Evolutionary conservation across 1,140 invertebrate species (phyloP).

Genomic region (Bathynomus jamesi): DNA sequence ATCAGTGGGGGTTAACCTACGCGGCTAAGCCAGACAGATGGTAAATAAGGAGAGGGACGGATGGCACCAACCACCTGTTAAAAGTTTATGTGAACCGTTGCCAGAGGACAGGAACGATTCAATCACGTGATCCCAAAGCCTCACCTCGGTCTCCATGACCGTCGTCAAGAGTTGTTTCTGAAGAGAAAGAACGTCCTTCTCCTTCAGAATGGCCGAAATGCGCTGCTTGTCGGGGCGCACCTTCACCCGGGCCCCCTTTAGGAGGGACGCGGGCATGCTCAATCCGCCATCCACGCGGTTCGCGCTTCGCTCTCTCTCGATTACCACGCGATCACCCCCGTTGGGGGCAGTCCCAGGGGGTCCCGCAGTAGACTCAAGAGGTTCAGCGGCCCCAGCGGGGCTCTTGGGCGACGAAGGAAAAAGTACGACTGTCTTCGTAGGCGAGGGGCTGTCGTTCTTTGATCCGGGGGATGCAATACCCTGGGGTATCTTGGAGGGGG

Average conservation of each 20-base stretch:
- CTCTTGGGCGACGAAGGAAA: not conserved
- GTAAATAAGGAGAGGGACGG: too few species aligned
- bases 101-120: too few species aligned
- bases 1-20: too few species aligned
- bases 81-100: too few species aligned
- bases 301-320: constrained; percentile 22
- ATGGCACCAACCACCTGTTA: too few species aligned
- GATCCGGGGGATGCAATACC: not conserved
- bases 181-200: constrained; percentile 68
- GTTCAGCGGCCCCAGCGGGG: not conserved
- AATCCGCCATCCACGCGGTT: constrained; percentile 24
- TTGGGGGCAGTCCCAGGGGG: not conserved
- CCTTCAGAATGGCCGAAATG: constrained; percentile 69
- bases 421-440: not conserved
- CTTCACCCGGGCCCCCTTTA: constrained; percentile 22
- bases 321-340: constrained; percentile 25
- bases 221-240: constrained; percentile 49
- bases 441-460: not conserved
- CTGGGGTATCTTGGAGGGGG: not conserved
- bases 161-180: constrained; percentile 71
- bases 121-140: constrained; percentile 8
- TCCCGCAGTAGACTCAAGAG: not conserved
- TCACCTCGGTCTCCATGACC: constrained; percentile 75
- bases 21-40: too few species aligned
- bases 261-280: constrained; percentile 29